Base-by-base conservation (phyloP, 2,888 invertebrate species). In the Colletes collaris region DNA sequence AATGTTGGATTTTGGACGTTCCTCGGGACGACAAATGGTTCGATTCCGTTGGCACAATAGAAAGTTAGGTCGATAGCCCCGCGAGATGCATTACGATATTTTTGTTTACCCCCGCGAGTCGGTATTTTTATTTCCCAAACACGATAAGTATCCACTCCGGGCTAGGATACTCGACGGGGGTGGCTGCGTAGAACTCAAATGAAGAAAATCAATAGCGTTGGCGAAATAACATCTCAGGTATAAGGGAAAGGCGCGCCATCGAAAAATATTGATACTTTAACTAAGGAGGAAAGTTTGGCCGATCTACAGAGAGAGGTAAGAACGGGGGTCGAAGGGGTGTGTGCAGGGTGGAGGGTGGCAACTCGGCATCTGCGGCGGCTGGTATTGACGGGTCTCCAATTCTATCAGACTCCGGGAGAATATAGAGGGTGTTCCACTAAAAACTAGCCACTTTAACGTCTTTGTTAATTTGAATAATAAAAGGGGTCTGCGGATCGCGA, bases 181-280 rank as follows among this genome's bases (percentile, higher is more conserved):
- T 52, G 35, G 35, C 8, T 6, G 64, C 27, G 55, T 10, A 53
- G 40, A 63, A 69, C 58, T 72, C 73, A 83, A 87, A 83, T 80
- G 87, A 90, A 84, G 81, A 84, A 90, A 90, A 89, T 89, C 88
- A 87, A 90, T 89, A 87, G 68, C 81, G 63, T 50, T 70, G 82
- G 71, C 83, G 81, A 87, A 91, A 89, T 88, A 86, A 87, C 86
- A 84, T 90, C 82, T 76, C 87, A 86, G 88, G 85, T 88, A 88
- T 81, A 84, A 84, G 84, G 85, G 82, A 85, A 87, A 84, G 84
- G 80, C 83, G 85, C 81, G 86, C 87, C 87, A 87, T 90, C 89
- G 87, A 88, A 90, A 91, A 91, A 90, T 91, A 91, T 91, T 91
- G 90, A 90, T 90, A 90, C 90, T 90, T 90, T 90, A 90, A 91